Percentiles rank a stretch among this genome's conserved stretches.
Conservation (phyloP, 2,113 vertebrate genomes). For the Scopus umbretta region DNA sequence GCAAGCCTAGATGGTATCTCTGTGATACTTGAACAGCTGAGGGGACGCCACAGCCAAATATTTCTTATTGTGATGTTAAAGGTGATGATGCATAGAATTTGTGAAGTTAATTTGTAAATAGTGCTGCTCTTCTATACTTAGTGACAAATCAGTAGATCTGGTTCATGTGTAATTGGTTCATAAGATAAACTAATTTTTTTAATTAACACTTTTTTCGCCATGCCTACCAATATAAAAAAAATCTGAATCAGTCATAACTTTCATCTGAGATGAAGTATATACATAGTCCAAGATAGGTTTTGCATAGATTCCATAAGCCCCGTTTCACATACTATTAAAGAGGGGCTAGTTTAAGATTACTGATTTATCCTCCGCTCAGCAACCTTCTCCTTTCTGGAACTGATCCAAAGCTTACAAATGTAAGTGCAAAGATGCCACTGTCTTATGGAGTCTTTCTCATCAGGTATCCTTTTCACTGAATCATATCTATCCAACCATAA, state of each 20-base stretch:
- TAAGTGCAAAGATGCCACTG: not conserved
- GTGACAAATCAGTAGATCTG: not conserved
- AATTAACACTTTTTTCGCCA: not conserved
- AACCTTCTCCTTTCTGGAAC: not conserved
- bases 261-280: not conserved
- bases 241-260: not conserved
- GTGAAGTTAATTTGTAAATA: not conserved
- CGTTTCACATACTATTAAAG: not conserved
- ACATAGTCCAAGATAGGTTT: not conserved
- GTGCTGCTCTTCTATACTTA: not conserved
- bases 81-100: not conserved
- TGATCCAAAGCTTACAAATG: not conserved
- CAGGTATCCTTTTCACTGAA: not conserved
- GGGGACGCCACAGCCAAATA: not conserved
- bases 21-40: not conserved
- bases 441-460: not conserved
- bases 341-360: not conserved
- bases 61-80: not conserved
- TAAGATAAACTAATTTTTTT: not conserved
- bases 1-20: not conserved
- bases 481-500: not conserved
- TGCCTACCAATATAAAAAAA: not conserved
- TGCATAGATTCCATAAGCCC: not conserved
- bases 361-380: not conserved
- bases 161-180: not conserved